Conservation (phyloP, 2,888 invertebrate species). For the Eupeodes latifasciatus region DNA sequence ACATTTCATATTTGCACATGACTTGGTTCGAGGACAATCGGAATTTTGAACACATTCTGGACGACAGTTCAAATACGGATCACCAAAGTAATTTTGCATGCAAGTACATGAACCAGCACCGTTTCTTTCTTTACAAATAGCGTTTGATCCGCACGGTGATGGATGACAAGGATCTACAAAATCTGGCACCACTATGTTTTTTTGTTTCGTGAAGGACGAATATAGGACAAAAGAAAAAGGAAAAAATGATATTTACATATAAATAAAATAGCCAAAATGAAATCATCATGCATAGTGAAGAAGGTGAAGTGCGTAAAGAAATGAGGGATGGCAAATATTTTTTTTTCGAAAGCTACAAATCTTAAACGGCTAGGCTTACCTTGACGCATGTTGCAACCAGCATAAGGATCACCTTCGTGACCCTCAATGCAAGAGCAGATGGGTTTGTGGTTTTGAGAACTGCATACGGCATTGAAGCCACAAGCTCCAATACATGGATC, state of each 20-base stretch:
- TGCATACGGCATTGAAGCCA: slow-evolving; percentile 89
- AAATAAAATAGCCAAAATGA: slow-evolving; percentile 56
- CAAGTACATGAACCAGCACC: slow-evolving; percentile 93
- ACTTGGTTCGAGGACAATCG: slow-evolving; percentile 90
- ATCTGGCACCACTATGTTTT: slow-evolving; percentile 85
- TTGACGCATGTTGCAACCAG: slow-evolving; percentile 88
- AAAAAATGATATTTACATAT: slow-evolving; percentile 73
- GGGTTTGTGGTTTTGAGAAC: slow-evolving; percentile 89
- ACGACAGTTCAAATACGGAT: slow-evolving; percentile 93
- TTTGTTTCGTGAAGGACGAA: slow-evolving; percentile 61
- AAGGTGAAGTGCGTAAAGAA: slow-evolving; percentile 67
- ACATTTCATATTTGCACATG: slow-evolving; percentile 93
- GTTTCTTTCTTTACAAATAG: slow-evolving; percentile 92
- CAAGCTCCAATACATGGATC: slow-evolving; percentile 91
- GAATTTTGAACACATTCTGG: slow-evolving; percentile 95
- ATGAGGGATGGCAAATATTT: slow-evolving; percentile 53
- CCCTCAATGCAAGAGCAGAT: slow-evolving; percentile 89
- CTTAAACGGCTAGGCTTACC: slow-evolving; percentile 84
- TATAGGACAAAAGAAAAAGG: slow-evolving; percentile 69
- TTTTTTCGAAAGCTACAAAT: neutral
- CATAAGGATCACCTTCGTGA: slow-evolving; percentile 92
- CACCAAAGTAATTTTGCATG: slow-evolving; percentile 92
- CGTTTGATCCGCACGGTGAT: slow-evolving; percentile 94
- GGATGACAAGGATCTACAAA: slow-evolving; percentile 90
- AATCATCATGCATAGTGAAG: slow-evolving; percentile 65